Evolutionary conservation across 1,140 invertebrate species (phyloP).

Genomic region (Diuraphis noxia): DNA sequence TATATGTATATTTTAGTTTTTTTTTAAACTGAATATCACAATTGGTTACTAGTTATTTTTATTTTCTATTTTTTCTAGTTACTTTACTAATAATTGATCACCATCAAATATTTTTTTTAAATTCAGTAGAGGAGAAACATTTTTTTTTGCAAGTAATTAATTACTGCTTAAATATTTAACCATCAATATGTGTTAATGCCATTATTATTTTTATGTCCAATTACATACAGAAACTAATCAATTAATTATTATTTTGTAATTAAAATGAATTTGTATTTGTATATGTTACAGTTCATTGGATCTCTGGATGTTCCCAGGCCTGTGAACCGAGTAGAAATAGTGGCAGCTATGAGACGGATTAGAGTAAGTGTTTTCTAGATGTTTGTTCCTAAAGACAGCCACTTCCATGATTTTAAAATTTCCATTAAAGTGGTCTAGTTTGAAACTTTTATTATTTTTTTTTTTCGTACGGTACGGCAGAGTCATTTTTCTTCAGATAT

Average conservation of each 20-base stretch:
- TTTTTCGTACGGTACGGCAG: not conserved
- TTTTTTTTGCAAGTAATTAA: not conserved
- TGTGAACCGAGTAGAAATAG: slow-evolving; percentile 94
- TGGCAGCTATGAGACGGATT: slow-evolving; percentile 96
- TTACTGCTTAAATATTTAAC: not conserved
- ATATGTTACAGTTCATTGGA: slow-evolving; percentile 89
- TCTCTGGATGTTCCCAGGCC: slow-evolving; percentile 94
- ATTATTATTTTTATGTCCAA: not conserved
- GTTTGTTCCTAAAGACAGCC: not conserved
- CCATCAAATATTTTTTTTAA: not conserved
- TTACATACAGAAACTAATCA: not conserved
- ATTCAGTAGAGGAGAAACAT: not conserved
- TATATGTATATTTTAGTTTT: too few relatives aligned
- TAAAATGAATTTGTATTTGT: slow-evolving; percentile 57
- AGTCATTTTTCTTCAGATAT: not conserved
- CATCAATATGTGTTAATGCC: not conserved
- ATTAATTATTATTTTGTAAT: not conserved
- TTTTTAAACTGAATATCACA: too few relatives aligned
- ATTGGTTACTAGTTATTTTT: too few relatives aligned
- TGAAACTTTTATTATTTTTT: not conserved
- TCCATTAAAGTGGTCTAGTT: not conserved
- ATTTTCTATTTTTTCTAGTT: too few relatives aligned
- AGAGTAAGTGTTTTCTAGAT: slow-evolving; percentile 72
- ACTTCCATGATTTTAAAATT: not conserved
- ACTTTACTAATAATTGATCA: too few relatives aligned